These are phyloP conservation scores for Isurus oxyrinchus DNA, from an alignment of 2,113 vertebrate genomes.

Conservation along the genomic window DNA sequence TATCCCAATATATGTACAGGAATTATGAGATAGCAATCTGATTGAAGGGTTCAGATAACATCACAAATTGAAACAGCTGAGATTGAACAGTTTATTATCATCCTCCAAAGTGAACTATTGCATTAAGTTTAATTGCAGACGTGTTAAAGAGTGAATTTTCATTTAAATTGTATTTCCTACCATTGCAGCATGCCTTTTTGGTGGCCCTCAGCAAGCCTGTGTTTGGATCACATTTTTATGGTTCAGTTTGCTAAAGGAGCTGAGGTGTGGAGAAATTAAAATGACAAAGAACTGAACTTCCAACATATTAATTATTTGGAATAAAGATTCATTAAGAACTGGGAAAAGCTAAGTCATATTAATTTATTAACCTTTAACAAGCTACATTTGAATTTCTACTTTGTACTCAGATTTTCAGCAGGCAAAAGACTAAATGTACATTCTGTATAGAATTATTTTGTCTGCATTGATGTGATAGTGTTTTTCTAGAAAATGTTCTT, in stretches of 20 bases:
- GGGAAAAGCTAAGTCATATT: conserved; percentile 10
- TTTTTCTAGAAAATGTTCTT: neutral
- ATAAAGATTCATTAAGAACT: conserved; percentile 20
- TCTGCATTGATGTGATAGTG: neutral
- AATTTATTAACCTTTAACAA: neutral
- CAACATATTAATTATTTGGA: conserved; percentile 28
- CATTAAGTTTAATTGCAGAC: conserved; percentile 1
- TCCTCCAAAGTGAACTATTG: neutral
- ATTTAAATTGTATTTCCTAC: neutral
- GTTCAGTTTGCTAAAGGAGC: neutral
- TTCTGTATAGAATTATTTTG: neutral
- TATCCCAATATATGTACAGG: neutral
- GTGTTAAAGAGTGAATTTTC: neutral
- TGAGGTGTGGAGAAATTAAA: conserved; percentile 30
- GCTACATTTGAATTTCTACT: neutral
- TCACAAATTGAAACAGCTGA: neutral
- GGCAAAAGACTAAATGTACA: conserved; percentile 24
- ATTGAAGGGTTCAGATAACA: neutral
- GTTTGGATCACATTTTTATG: neutral
- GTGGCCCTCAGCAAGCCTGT: neutral
- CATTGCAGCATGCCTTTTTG: neutral
- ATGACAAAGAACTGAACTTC: neutral
- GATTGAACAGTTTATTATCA: neutral
- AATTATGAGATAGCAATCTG: neutral
- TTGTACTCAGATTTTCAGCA: neutral